Conservation (phyloP, 2,797 vertebrate species). For the Anniella stebbinsi region DNA sequence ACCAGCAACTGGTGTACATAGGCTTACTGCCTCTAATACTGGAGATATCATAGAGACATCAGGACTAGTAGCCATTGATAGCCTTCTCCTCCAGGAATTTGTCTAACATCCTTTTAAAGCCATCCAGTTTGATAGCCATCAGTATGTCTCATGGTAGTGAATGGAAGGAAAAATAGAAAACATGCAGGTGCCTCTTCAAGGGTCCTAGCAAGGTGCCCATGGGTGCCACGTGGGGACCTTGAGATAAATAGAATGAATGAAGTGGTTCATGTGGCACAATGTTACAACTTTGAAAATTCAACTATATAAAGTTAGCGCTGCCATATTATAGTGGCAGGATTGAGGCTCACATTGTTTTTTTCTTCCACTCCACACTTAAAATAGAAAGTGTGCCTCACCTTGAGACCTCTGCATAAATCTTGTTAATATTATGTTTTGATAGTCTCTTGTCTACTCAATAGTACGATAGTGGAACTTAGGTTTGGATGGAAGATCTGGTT, state of each 20-base stretch:
- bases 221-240: no score
- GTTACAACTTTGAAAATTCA: conserved; percentile 22
- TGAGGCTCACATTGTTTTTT: not conserved
- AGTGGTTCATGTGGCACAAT: conserved; percentile 21
- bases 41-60: no score
- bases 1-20: no score
- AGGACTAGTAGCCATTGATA: no score
- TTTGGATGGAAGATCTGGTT: not conserved
- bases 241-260: not conserved
- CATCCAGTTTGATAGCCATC: no score
- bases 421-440: not conserved
- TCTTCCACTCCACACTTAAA: not conserved
- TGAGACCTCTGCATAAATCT: not conserved
- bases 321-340: not conserved
- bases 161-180: no score
- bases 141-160: no score
- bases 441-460: not conserved
- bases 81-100: no score
- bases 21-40: no score
- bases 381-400: not conserved
- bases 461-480: not conserved
- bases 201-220: no score
- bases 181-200: no score
- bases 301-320: not conserved
- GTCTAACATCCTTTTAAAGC: no score